Percentiles rank a stretch among this genome's conserved stretches.
Conservation (phyloP, 2,888 invertebrate genomes). For the Rhorus exstirpatorius region DNA sequence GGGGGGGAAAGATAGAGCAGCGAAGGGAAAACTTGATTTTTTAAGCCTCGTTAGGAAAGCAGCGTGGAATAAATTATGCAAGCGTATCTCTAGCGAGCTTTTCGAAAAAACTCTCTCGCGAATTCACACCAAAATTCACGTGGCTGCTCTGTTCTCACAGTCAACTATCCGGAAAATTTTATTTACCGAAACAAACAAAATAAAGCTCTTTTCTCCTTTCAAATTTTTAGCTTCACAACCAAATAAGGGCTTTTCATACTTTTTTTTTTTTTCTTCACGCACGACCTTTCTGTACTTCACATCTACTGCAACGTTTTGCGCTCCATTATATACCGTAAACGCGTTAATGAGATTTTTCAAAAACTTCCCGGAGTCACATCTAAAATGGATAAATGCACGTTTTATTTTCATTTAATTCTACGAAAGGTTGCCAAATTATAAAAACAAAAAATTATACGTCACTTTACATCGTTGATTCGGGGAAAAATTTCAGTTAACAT, state of each 20-base stretch:
- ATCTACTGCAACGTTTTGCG: no score
- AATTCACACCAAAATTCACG: not conserved
- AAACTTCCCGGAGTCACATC: no score
- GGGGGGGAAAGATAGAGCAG: not conserved
- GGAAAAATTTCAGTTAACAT: no score
- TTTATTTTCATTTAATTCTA: no score
- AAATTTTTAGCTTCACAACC: conserved; percentile 31
- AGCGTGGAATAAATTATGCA: conserved; percentile 48
- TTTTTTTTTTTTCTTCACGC: conserved; percentile 24
- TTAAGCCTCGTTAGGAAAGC: conserved; percentile 50
- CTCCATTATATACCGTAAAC: no score
- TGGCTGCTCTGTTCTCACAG: conserved; percentile 1
- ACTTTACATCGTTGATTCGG: no score
- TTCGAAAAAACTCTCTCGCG: conserved; percentile 3
- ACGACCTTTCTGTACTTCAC: no score
- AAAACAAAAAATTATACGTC: no score
- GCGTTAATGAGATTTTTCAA: no score
- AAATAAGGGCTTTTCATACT: conserved; percentile 30
- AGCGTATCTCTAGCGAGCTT: conserved; percentile 3
- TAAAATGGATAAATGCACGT: no score
- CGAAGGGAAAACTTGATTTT: conserved; percentile 42
- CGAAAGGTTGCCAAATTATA: no score
- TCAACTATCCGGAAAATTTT: conserved; percentile 39
- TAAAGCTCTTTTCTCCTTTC: conserved; percentile 1
- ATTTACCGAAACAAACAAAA: conserved; percentile 23